Evolutionary conservation across 2,888 invertebrate species (phyloP).

Genomic region (Eupithecia pulchellata): DNA sequence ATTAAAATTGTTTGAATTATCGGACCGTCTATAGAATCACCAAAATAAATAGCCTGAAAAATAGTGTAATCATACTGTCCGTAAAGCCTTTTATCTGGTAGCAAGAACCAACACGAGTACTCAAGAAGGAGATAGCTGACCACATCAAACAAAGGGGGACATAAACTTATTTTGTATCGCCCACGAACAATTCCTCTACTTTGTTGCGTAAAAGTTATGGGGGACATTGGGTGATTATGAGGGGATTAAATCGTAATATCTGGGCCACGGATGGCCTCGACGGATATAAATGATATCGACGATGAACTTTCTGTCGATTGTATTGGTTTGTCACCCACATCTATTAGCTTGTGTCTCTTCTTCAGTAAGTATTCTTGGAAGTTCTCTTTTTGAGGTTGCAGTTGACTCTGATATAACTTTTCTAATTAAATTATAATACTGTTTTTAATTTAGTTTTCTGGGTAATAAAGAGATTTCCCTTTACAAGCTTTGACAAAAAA

Average conservation of each 20-base stretch:
- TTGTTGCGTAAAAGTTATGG: slow-evolving; percentile 55
- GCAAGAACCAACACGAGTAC: slow-evolving; percentile 67
- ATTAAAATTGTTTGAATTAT: background rate
- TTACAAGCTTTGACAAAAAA: background rate
- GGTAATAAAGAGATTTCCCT: background rate
- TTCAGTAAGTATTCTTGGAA: background rate
- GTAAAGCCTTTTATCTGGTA: slow-evolving; percentile 57
- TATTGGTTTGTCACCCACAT: background rate
- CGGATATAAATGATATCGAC: slow-evolving; percentile 11
- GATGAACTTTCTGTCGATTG: slow-evolving; percentile 5
- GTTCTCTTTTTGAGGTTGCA: background rate
- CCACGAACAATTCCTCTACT: slow-evolving; percentile 66
- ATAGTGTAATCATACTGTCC: slow-evolving; percentile 19
- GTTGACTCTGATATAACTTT: background rate
- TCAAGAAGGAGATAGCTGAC: slow-evolving; percentile 73
- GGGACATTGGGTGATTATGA: slow-evolving; percentile 46
- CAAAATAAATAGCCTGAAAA: slow-evolving; percentile 1
- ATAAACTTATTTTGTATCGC: slow-evolving; percentile 81
- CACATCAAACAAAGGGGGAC: slow-evolving; percentile 72
- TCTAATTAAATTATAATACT: background rate
- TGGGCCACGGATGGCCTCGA: slow-evolving; percentile 17
- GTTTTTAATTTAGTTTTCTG: background rate
- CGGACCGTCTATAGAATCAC: background rate
- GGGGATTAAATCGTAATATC: slow-evolving; percentile 42
- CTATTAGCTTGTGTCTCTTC: background rate